Evolutionary conservation across 2,113 vertebrate genomes (phyloP).

Genomic region (Falco punctatus): DNA sequence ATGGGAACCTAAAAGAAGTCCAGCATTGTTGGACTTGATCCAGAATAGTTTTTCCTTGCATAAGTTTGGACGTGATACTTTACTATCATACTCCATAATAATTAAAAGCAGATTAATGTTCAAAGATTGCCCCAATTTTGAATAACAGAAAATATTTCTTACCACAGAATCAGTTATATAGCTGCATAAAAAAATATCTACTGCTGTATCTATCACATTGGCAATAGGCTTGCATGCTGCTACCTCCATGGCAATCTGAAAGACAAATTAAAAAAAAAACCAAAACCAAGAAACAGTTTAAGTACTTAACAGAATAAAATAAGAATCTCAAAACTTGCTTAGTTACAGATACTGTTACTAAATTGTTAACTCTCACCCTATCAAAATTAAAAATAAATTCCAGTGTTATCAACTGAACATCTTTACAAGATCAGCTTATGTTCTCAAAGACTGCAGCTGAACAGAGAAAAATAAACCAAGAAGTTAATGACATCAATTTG

Average conservation of each 20-base stretch:
- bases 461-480: not conserved
- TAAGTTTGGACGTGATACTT: not conserved
- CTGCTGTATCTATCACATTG: slow-evolving; percentile 87
- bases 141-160: slow-evolving; percentile 61
- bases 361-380: not conserved
- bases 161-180: slow-evolving; percentile 91
- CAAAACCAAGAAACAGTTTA: not conserved
- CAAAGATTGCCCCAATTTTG: not conserved
- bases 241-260: slow-evolving; percentile 85
- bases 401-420: not conserved
- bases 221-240: slow-evolving; percentile 91
- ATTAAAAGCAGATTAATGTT: not conserved
- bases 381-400: not conserved
- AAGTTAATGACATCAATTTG: not conserved
- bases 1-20: not conserved
- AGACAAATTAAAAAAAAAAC: not conserved
- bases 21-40: not conserved
- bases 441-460: not conserved
- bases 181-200: slow-evolving; percentile 87
- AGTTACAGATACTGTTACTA: not conserved
- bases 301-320: not conserved
- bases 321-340: not conserved
- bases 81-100: not conserved
- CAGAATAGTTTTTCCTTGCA: not conserved
- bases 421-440: not conserved